These are phyloP conservation scores for Fregetta grallaria DNA, from an alignment of 2,113 vertebrate genomes.

Conservation along the genomic window DNA sequence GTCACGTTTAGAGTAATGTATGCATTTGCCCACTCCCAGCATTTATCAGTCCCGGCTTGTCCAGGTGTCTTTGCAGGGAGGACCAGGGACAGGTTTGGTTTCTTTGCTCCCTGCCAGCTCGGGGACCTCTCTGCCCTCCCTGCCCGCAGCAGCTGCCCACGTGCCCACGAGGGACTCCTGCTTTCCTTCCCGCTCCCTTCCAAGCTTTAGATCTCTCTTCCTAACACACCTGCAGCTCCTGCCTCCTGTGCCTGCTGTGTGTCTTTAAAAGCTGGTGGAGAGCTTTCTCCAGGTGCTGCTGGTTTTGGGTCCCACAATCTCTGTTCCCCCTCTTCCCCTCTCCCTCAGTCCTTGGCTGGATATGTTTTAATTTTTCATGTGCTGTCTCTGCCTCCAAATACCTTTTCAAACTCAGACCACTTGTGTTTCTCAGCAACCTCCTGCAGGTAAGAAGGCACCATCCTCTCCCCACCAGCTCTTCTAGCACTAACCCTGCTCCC, in stretches of 20 bases:
- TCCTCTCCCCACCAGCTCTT: not conserved
- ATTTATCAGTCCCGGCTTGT: not conserved
- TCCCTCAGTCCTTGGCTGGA: not conserved
- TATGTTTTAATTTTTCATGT: not conserved
- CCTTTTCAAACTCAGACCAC: not conserved
- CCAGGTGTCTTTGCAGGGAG: not conserved
- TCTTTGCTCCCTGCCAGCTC: not conserved
- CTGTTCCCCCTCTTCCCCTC: not conserved
- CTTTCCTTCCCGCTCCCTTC: not conserved
- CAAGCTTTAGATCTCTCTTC: not conserved
- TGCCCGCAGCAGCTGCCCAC: not conserved
- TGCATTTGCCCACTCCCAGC: not conserved
- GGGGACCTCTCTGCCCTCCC: not conserved
- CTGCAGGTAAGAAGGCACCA: not conserved
- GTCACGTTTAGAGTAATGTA: rapidly evolving
- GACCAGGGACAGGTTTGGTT: not conserved
- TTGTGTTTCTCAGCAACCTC: not conserved
- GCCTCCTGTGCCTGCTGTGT: not conserved
- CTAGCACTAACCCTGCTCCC: not conserved
- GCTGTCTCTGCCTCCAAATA: not conserved
- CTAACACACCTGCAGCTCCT: not conserved
- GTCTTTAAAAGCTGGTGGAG: not conserved
- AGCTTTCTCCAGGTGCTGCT: not conserved
- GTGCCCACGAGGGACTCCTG: no score
- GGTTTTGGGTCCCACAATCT: not conserved